A percentile compares a stretch with the other conserved stretches of the same genome.
phyloP scores from a whole-genome alignment of 2,797 vertebrate genomes.

The Heteromormyrus szaboi region DNA sequence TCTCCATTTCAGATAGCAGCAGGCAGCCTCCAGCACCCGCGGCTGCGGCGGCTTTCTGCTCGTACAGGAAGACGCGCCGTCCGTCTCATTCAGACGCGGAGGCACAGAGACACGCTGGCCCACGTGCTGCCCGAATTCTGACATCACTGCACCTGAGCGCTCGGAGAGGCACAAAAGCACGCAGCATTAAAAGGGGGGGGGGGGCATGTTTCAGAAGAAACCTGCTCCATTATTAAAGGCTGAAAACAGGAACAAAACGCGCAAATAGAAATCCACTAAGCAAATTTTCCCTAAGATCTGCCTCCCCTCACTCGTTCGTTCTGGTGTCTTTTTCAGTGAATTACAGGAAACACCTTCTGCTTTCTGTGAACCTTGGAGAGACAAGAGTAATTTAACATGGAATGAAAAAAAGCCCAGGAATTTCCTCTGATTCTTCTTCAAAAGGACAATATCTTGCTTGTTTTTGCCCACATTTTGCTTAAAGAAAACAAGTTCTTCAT shows the following conservation, averaged over 20 bases:
- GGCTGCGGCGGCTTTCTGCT: slow-evolving; percentile 17
- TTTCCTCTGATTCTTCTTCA: slow-evolving; percentile 49
- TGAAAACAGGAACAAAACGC: background rate
- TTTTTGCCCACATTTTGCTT: background rate
- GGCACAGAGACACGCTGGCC: slow-evolving; percentile 48
- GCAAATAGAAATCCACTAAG: background rate
- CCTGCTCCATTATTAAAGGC: background rate
- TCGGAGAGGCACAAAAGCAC: background rate
- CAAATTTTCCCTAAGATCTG: background rate
- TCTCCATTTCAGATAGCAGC: slow-evolving; percentile 13
- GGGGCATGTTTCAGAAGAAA: too few relatives aligned
- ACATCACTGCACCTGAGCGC: slow-evolving; percentile 28
- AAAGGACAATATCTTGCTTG: background rate
- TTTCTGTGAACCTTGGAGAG: slow-evolving; percentile 30
- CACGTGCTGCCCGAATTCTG: slow-evolving; percentile 42
- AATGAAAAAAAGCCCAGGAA: slow-evolving; percentile 33
- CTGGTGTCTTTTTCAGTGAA: slow-evolving; percentile 27
- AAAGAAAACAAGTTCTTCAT: slow-evolving; percentile 3
- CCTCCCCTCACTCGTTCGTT: background rate
- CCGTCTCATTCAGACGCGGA: slow-evolving; percentile 46
- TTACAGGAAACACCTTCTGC: slow-evolving; percentile 41
- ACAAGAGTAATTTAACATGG: slow-evolving; percentile 38
- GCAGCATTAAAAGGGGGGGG: background rate
- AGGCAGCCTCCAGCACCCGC: background rate
- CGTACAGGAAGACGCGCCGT: slow-evolving; percentile 54